A percentile compares a stretch with the other conserved stretches of the same genome.
phyloP scores from a whole-genome alignment of 2,888 invertebrate species.

The Drosophila meridiana region DNA sequence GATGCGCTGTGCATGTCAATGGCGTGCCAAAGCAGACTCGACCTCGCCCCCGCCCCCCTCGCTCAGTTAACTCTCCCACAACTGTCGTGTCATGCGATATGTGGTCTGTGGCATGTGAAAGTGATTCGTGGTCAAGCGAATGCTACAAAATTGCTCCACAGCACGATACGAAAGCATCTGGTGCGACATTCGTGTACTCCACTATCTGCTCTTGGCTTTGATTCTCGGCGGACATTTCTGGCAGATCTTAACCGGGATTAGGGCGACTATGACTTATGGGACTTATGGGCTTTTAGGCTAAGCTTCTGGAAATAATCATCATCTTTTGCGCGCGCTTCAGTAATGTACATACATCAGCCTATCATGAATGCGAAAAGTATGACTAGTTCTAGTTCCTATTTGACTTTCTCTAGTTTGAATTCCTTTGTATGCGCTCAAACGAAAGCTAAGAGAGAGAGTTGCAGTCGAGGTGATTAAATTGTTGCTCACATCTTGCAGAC shows the following conservation, averaged over 20 bases:
- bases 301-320: neutral
- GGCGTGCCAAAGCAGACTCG: constrained; percentile 33
- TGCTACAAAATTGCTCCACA: constrained; percentile 3
- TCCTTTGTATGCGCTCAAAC: constrained; percentile 47
- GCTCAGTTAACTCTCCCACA: constrained; percentile 20
- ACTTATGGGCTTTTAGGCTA: neutral
- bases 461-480: neutral
- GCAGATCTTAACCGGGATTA: neutral
- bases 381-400: constrained; percentile 49
- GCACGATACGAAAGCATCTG: neutral
- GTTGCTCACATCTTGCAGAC: constrained; percentile 70
- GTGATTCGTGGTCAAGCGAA: constrained; percentile 20
- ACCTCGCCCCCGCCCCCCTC: constrained; percentile 9
- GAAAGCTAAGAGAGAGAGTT: neutral
- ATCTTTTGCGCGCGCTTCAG: constrained; percentile 11
- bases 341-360: constrained; percentile 50
- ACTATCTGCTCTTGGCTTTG: neutral
- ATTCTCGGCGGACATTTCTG: neutral
- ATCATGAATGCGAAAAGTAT: constrained; percentile 37
- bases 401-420: constrained; percentile 48
- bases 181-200: neutral
- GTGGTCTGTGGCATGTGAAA: constrained; percentile 17
- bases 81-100: constrained; percentile 19
- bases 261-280: neutral
- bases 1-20: constrained; percentile 44